Evolutionary conservation across 2,113 vertebrate genomes (phyloP).

Genomic region (Columba janthina): DNA sequence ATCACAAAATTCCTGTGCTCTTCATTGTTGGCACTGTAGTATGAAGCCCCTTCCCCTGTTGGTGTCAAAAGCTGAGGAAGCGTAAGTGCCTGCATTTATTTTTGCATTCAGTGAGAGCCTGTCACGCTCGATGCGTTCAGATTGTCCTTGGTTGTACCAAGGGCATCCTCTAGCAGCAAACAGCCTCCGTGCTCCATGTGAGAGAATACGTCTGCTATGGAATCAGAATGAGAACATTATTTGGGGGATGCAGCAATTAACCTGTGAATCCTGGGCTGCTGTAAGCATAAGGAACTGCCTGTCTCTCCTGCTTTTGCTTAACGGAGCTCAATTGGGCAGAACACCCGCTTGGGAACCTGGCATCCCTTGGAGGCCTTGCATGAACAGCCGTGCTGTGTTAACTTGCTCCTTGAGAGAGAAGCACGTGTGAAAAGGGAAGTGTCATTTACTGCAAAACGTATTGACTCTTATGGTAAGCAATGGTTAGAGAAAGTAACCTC

Average conservation of each 20-base stretch:
- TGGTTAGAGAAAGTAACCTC: not conserved
- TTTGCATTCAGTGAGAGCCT: not conserved
- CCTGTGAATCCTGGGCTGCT: not conserved
- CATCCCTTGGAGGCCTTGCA: not conserved
- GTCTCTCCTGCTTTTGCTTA: not conserved
- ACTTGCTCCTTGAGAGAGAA: not conserved
- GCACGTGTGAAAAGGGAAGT: not conserved
- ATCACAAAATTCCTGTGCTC: not conserved
- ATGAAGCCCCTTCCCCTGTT: not conserved
- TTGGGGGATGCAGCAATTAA: constrained; percentile 27
- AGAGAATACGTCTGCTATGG: not conserved
- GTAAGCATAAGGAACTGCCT: not conserved
- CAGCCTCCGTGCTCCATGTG: not conserved
- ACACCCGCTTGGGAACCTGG: not conserved
- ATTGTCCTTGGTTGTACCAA: constrained; percentile 49
- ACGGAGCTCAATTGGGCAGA: constrained; percentile 41
- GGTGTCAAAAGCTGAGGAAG: not conserved
- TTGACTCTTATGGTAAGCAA: not conserved
- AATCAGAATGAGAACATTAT: not conserved
- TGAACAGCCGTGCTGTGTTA: not conserved
- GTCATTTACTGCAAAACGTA: not conserved
- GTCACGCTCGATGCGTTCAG: not conserved
- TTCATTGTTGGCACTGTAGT: not conserved
- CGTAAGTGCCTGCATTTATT: not conserved
- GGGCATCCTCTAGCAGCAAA: constrained; percentile 29